Evolutionary conservation across 2,113 vertebrate genomes (phyloP), one percentile per base, ranked within the genome.

Genomic region (Protomyctophum bolini): DNA sequence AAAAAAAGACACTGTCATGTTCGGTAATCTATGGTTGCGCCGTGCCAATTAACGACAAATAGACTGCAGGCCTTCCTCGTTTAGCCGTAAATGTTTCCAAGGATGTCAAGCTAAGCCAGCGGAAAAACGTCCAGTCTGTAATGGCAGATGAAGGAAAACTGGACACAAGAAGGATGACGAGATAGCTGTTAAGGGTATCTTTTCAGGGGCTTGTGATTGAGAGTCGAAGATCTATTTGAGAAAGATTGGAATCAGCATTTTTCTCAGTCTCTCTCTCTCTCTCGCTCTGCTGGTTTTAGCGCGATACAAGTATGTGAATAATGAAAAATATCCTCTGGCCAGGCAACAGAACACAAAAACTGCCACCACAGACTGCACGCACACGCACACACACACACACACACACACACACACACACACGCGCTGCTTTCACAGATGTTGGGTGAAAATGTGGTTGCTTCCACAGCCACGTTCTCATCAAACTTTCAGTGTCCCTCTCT

Each of bases 1-100:
- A 87, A 89, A 29, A 29, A 90, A 86, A 88, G 84, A 87, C 79
- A 81, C 86, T 74, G 87, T 88, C 88, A 82, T 89, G 90, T 86
- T 88, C 82, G 48, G 82, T 90, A 89, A 90, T 91, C 84, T 88
- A 86, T 82, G 77, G 83, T 58, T 83, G 80, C 80, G 56, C 80
- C 1, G 2, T 58, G 76, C 83, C 88, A 88, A 91, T 89, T 88
- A 90, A 87, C 55, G 6, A 70, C 77, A 77, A 86, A 84, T 57
- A 63, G 70, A 67, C 59, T 0, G 8, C 69, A 75, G 79, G 56
- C 72, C 69, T 73, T 72, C 58, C 76, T 78, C 56, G 12, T 83
- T 86, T 75, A 55, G 66, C 78, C 33, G 33, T 77, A 59, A 82
- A 82, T 69, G 49, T 11, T 1, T 68, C 71, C 58, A 14, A n/a